Evolutionary conservation across 2,888 invertebrate genomes (phyloP), one percentile per base, ranked within the genome.

Genomic region (Charanyca ferruginea): DNA sequence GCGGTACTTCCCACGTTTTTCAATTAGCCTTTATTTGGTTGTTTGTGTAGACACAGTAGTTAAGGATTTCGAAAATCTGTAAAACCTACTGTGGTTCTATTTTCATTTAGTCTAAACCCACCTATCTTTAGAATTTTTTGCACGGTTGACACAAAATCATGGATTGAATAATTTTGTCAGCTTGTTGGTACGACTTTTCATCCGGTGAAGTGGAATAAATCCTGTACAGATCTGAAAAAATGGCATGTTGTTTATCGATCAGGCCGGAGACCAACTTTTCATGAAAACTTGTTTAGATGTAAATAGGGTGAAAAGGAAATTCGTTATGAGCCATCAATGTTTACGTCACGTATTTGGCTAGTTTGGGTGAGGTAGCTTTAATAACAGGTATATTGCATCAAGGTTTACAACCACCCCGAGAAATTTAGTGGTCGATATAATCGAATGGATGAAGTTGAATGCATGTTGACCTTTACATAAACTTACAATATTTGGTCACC

Each of bases 361-460:
- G 49, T 53, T 55, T 28, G 9, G 16, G 28, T 22, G 13, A 41
- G 23, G 45, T 23, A 45, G 42, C 16, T 78, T 66, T 53, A 60
- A 57, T 63, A 67, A 20, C 23, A 25, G n/a, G 25, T 59, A 53
- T 54, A 49, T 47, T 7, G n/a, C 16, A 51, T 54, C 32, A 58
- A 25, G 20, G 53, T 62, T 58, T 78, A 68, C n/a, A 23, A 65
- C 18, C 28, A 20, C 35, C 16, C n/a, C 20, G 44, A 58, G 51
- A 67, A 60, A 64, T 73, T 64, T 28, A 23, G 44, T 61, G 44
- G 45, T 55, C 54, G n/a, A 79, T 52, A 35, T 62, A 74, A 66
- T 57, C 48, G 18, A 55, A 59, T 60, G 49, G 57, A 32, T 20
- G 18, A 63, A 47, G 28, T 55, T 41, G 16, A 52, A 59, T 49